Conservation (phyloP, 37 sponge, comb jelly and placozoan genomes). For the Hormiphora californensis region DNA sequence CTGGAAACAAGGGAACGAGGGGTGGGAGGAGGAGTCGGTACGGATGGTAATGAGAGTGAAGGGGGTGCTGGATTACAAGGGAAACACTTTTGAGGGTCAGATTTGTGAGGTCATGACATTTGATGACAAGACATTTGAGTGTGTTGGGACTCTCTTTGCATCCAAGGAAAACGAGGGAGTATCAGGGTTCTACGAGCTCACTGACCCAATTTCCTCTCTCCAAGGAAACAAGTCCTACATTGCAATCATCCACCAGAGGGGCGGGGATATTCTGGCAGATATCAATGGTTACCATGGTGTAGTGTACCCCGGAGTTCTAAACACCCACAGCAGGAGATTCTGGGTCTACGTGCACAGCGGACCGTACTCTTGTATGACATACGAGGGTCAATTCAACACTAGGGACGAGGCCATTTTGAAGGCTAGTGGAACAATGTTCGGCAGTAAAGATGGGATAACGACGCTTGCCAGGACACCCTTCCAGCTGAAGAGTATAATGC, state of each 20-base stretch:
- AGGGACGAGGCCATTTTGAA: neutral
- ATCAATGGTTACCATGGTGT: neutral
- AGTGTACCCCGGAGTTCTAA: constrained; percentile 19
- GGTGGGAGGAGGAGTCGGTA: constrained; percentile 24
- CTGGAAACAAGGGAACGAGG: constrained; percentile 19
- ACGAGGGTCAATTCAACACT: neutral
- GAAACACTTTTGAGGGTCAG: constrained; percentile 40
- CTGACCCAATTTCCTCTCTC: neutral
- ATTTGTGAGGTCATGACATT: neutral
- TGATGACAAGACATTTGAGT: neutral
- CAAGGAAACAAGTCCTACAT: neutral
- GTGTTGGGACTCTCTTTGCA: constrained; percentile 38
- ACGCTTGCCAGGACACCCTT: neutral
- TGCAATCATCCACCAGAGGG: constrained; percentile 13
- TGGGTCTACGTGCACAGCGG: constrained; percentile 17
- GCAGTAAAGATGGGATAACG: constrained; percentile 12
- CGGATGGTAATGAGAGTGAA: neutral
- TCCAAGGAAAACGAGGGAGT: constrained; percentile 32
- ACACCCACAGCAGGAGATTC: neutral
- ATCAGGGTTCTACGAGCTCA: constrained; percentile 34
- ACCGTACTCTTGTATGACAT: constrained; percentile 7
- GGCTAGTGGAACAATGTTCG: neutral
- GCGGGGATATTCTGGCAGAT: constrained; percentile 20
- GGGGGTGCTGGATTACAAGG: constrained; percentile 33
- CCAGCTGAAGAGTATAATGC: neutral